A percentile compares a stretch with the other conserved stretches of the same genome.
phyloP scores from a whole-genome alignment of 2,797 vertebrate genomes.

The Labroides dimidiatus region DNA sequence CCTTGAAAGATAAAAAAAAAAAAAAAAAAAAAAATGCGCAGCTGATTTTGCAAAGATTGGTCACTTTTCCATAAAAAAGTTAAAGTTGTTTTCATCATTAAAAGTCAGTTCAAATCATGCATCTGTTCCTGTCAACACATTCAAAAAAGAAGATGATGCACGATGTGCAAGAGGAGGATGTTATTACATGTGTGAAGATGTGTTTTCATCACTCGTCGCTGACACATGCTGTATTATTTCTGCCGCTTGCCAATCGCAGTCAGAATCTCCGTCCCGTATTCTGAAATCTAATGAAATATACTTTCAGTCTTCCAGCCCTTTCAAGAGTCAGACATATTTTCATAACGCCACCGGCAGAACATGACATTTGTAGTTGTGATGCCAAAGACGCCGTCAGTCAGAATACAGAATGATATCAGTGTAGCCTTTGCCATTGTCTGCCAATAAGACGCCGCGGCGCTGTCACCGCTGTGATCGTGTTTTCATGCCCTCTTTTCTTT shows the following conservation, averaged over 20 bases:
- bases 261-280: slow-evolving; percentile 45
- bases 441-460: slow-evolving; percentile 27
- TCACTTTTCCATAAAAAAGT: slow-evolving; percentile 26
- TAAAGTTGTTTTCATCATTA: slow-evolving; percentile 31
- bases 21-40: too few relatives aligned
- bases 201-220: slow-evolving; percentile 40
- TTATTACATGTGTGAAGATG: not conserved
- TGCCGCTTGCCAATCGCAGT: slow-evolving; percentile 67
- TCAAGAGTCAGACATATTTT: slow-evolving; percentile 67
- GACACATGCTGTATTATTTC: slow-evolving; percentile 59
- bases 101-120: slow-evolving; percentile 30
- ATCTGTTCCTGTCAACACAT: slow-evolving; percentile 11
- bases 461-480: slow-evolving; percentile 29
- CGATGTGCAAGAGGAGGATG: slow-evolving; percentile 21
- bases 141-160: slow-evolving; percentile 9
- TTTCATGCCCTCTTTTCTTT: slow-evolving; percentile 12
- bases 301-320: slow-evolving; percentile 70
- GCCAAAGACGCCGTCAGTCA: slow-evolving; percentile 31
- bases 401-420: slow-evolving; percentile 48
- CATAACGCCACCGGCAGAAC: slow-evolving; percentile 68
- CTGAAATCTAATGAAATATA: slow-evolving; percentile 74
- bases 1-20: slow-evolving; percentile 37
- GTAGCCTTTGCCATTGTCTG: slow-evolving; percentile 38
- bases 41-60: slow-evolving; percentile 42
- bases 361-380: slow-evolving; percentile 62